A percentile compares a stretch with the other conserved stretches of the same genome.
Conservation (phyloP, 2,113 vertebrate species). For the Percopsis transmontana region DNA sequence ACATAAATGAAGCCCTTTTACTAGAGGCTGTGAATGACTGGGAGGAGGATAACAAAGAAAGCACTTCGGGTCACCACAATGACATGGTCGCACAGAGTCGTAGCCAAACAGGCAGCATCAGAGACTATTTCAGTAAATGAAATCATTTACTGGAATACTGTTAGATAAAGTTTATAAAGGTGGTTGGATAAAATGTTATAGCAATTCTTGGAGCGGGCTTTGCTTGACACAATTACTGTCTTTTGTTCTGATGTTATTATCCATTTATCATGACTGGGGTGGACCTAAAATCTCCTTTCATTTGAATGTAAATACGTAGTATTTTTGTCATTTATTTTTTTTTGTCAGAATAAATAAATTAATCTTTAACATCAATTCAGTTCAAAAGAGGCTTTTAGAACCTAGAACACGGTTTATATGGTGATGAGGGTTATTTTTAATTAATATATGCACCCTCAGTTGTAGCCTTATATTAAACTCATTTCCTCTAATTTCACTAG, state of each 20-base stretch:
- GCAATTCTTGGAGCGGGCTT: neutral
- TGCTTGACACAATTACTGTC: neutral
- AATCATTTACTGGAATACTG: neutral
- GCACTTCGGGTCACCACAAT: conserved; percentile 16
- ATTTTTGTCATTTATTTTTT: neutral
- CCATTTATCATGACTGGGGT: conserved; percentile 47
- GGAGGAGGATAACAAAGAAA: conserved; percentile 62
- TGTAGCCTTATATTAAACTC: no score
- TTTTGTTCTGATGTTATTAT: neutral
- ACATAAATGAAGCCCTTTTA: conserved; percentile 73
- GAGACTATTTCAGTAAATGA: conserved; percentile 59
- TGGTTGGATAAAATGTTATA: no score
- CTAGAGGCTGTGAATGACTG: conserved; percentile 78
- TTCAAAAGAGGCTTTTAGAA: neutral
- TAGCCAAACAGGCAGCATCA: conserved; percentile 66
- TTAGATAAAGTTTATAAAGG: neutral
- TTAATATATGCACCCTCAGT: no score
- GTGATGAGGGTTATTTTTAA: no score
- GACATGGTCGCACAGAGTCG: conserved; percentile 47
- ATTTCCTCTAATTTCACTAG: no score
- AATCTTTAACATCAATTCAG: neutral
- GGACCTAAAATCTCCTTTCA: neutral
- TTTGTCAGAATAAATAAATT: neutral
- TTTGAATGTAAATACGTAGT: neutral
- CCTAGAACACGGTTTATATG: neutral